Evolutionary conservation across 2,888 invertebrate genomes (phyloP), one percentile per base, ranked within the genome.

Genomic region (Stenurella melanura): DNA sequence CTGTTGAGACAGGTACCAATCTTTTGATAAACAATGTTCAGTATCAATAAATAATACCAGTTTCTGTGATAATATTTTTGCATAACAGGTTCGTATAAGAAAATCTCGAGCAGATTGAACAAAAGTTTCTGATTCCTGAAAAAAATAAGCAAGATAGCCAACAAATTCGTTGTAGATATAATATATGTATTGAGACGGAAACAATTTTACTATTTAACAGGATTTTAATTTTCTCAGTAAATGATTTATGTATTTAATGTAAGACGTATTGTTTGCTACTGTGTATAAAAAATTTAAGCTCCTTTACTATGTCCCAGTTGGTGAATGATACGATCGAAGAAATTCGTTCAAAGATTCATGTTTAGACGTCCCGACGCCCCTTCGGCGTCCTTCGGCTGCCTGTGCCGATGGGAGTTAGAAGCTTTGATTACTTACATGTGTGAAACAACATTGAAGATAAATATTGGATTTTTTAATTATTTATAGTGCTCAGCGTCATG

Each of bases 271-370:
- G 50, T n/a, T 50, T 50, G n/a, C n/a, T 50, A 64, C 17, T 42
- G n/a, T 11, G 2, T 60, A 56, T 70, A 58, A 60, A 70, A 70
- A 70, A 70, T 70, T 18, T 60, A 70, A 60, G 60, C 38, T 19
- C 18, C 38, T 42, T 12, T 18, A n/a, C 70, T 60, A 18, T 19
- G 50, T 56, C 58, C 70, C 19, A 57, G 70, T 64, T 60, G 60
- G 68, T 68, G 68, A 56, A 68, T 26, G 68, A 30, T 60, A 50
- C 70, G 70, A 75, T 70, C 75, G 75, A 70, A 69, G 70, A 71
- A 79, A 76, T 68, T 73, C 76, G 72, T 75, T 82, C 78, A 82
- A 82, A 82, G 50, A 82, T 82, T 80, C 78, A 82, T 80, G 74
- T 50, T 61, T 30, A 70, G 50, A 30, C 67, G 77, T 57, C 75